Evolutionary conservation across 1,140 invertebrate species (phyloP).

Genomic region (Drosophila obscura): DNA sequence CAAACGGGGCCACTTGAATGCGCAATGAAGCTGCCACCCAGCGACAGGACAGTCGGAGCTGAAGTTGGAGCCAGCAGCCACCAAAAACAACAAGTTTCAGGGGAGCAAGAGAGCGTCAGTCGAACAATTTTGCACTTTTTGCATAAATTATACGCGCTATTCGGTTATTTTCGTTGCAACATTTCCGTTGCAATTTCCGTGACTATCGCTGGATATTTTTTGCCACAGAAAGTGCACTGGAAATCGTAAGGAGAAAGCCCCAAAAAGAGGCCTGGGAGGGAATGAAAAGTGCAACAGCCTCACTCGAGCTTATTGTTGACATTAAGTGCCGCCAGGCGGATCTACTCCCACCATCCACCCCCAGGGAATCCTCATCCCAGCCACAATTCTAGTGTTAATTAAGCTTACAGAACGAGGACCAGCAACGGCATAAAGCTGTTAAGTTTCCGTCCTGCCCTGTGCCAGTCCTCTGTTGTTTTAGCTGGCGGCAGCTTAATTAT

Average conservation of each 20-base stretch:
- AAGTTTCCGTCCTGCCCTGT: constrained; percentile 56
- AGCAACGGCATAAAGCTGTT: constrained; percentile 66
- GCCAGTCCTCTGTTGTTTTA: constrained; percentile 30
- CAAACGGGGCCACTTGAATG: constrained; percentile 78
- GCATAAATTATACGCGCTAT: constrained; percentile 55
- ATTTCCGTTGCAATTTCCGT: constrained; percentile 54
- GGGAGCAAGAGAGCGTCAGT: constrained; percentile 13
- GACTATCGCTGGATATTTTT: constrained; percentile 54
- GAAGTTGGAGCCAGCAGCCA: too few species aligned
- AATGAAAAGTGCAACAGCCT: constrained; percentile 40
- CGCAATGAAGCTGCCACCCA: constrained; percentile 62
- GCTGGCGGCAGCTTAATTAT: constrained; percentile 68
- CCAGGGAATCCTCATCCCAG: constrained; percentile 12
- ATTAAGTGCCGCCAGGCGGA: constrained; percentile 26
- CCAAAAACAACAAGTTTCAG: constrained; percentile 16
- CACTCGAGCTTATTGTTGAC: constrained; percentile 59
- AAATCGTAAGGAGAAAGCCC: constrained; percentile 10
- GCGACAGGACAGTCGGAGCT: constrained; percentile 18
- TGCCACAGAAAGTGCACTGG: constrained; percentile 46
- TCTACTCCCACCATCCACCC: not conserved
- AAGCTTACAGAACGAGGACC: constrained; percentile 57
- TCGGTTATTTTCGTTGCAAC: constrained; percentile 41
- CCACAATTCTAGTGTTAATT: constrained; percentile 62
- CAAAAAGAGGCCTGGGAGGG: not conserved
- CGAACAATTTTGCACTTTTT: constrained; percentile 45